Conservation (phyloP, 1,140 invertebrate genomes). For the Proales similis region DNA sequence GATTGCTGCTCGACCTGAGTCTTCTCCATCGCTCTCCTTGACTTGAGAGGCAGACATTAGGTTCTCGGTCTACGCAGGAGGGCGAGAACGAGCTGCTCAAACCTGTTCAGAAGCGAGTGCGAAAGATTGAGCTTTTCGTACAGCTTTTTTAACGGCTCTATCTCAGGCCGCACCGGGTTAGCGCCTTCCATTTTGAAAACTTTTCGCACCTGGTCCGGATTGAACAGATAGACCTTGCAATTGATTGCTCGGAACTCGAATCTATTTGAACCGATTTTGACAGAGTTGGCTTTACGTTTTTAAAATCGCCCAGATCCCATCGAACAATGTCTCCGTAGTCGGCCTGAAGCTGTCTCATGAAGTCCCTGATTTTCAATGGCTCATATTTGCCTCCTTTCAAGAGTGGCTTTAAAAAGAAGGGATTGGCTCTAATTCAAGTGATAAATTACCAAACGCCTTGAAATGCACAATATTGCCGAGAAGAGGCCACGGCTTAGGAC, state of each 20-base stretch:
- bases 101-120: slow-evolving; percentile 13
- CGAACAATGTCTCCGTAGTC: slow-evolving; percentile 32
- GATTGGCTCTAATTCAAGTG: no score
- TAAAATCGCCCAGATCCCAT: slow-evolving; percentile 27
- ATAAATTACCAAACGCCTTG: slow-evolving; percentile 23
- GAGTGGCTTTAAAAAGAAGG: no score
- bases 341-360: slow-evolving; percentile 3
- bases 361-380: slow-evolving; percentile 22
- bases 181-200: slow-evolving; percentile 22
- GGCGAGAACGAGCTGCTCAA: background rate
- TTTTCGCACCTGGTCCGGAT: slow-evolving; percentile 15
- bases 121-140: slow-evolving; percentile 17
- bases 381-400: slow-evolving; percentile 35
- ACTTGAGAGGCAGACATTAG: background rate
- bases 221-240: slow-evolving; percentile 22
- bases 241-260: no score
- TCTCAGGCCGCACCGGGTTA: slow-evolving; percentile 2
- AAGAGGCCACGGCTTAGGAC: background rate
- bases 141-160: slow-evolving; percentile 9
- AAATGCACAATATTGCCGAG: slow-evolving; percentile 2
- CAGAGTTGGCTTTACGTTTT: no score
- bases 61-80: background rate
- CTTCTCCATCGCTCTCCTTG: slow-evolving; percentile 36
- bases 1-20: slow-evolving; percentile 12
- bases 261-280: no score